Percentiles rank a stretch among this genome's conserved stretches.
Conservation (phyloP, 2,888 invertebrate species). For the Nezara viridula region DNA sequence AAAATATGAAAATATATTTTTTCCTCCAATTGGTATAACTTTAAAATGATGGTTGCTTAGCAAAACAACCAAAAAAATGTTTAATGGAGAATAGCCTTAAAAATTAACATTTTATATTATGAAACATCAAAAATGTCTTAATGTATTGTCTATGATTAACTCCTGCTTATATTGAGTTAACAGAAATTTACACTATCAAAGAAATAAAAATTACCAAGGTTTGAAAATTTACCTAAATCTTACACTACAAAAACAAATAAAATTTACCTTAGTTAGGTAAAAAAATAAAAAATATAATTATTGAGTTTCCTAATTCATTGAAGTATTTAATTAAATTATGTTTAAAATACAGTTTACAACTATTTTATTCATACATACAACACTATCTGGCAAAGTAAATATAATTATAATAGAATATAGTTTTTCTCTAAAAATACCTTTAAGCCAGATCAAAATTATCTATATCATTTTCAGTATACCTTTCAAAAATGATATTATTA, state of each 20-base stretch:
- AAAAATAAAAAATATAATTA: neutral
- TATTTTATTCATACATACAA: neutral
- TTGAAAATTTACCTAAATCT: neutral
- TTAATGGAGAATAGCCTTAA: neutral
- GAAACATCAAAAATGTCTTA: neutral
- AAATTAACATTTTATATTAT: neutral
- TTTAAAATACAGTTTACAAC: neutral
- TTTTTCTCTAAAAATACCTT: too few species aligned
- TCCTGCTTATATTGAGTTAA: neutral
- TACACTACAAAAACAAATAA: neutral
- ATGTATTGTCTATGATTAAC: neutral
- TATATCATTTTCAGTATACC: too few species aligned
- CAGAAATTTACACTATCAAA: neutral
- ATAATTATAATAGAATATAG: neutral
- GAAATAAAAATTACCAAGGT: neutral
- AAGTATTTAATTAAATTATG: neutral
- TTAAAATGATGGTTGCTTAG: neutral
- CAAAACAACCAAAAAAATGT: neutral
- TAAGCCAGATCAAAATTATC: too few species aligned
- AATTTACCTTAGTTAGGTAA: neutral
- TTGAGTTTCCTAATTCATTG: neutral
- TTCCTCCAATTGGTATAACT: neutral
- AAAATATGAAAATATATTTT: neutral
- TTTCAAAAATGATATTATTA: too few species aligned
- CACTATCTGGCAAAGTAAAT: neutral